Base-by-base conservation (phyloP, 2,888 invertebrate genomes). In the Brenthis hecate region DNA sequence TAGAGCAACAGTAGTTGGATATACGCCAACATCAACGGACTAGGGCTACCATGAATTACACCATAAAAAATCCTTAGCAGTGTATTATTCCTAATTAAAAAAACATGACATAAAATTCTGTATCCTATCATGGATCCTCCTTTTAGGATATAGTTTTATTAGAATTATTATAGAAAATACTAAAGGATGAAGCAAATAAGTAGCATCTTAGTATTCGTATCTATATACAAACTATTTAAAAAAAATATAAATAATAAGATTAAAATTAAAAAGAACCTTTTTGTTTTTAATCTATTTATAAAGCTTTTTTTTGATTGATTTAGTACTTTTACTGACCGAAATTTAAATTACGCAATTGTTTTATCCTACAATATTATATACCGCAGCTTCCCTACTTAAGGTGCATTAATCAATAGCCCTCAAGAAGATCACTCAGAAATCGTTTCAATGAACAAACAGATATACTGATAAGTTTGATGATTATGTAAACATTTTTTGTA, bases 391-490 rank as follows among this genome's bases (percentile, higher is more conserved):
- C 16, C 53, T 36, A 62, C 56, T 68, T 43, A 66, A 73, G 75
- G 73, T 73, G 78, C 79, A 79, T 85, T 81, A 77, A 85, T 85
- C 85, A 85, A 79, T 76, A 69, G 56, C 58, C 60, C 70, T 68
- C 73, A 72, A 68, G 80, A 78, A 81, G 79, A 86, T 86, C 87
- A 85, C 86, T 87, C 85, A 85, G 80, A 81, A 81, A 86, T 81
- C 83, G 81, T 82, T 83, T 78, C 78, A 73, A 71, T 69, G 70
- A 70, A 76, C 76, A 75, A 80, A 82, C 84, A 79, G 79, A 80
- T 80, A 78, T 81, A 83, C 83, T 82, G 87, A 86, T 86, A 82
- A 83, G 77, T 84, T 79, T 81, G 84, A 83, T 78, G 84, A 79
- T 80, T 69, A 72, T 81, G 84, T 88, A 87, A 88, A 87, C 87